Percentiles rank a stretch among this genome's conserved stretches.
Evolutionary conservation across 2,113 vertebrate genomes (phyloP).

Genomic region (Malaclemys terrapin): DNA sequence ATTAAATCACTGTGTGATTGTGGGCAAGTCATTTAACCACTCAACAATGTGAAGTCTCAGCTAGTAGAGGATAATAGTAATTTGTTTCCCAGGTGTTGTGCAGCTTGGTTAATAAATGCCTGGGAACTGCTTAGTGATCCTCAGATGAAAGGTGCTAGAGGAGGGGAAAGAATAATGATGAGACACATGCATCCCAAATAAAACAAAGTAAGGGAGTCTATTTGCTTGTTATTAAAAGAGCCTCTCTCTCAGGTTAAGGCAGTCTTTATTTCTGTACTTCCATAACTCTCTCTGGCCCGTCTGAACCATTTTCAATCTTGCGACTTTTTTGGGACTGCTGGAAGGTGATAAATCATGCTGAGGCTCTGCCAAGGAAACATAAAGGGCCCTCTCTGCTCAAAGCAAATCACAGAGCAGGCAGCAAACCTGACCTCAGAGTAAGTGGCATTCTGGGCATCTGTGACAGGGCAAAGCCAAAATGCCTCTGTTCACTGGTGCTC

Average conservation of each 20-base stretch:
- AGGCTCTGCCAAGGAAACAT: slow-evolving; percentile 37
- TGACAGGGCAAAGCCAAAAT: not conserved
- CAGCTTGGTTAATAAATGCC: slow-evolving; percentile 55
- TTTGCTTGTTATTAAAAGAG: slow-evolving; percentile 40
- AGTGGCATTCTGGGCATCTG: not conserved
- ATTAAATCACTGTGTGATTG: slow-evolving; percentile 15
- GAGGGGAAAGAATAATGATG: slow-evolving; percentile 64
- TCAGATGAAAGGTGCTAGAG: slow-evolving; percentile 66
- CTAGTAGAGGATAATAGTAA: slow-evolving; percentile 70
- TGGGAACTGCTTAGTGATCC: slow-evolving; percentile 37
- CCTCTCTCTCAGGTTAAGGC: slow-evolving; percentile 28
- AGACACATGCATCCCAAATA: slow-evolving; percentile 53
- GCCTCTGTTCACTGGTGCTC: not conserved
- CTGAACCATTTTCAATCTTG: not conserved
- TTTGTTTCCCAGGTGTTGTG: slow-evolving; percentile 53
- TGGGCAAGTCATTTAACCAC: slow-evolving; percentile 23
- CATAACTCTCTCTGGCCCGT: slow-evolving; percentile 18
- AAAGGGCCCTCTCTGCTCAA: slow-evolving; percentile 33
- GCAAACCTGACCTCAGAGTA: not conserved
- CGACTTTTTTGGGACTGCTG: slow-evolving; percentile 22
- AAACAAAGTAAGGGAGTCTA: slow-evolving; percentile 20
- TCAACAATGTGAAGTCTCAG: slow-evolving; percentile 43
- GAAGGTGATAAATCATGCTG: slow-evolving; percentile 23
- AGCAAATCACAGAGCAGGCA: not conserved
- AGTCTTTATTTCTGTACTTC: slow-evolving; percentile 39